phyloP scores from a whole-genome alignment of 2,797 vertebrate genomes.

The Choloepus didactylus region DNA sequence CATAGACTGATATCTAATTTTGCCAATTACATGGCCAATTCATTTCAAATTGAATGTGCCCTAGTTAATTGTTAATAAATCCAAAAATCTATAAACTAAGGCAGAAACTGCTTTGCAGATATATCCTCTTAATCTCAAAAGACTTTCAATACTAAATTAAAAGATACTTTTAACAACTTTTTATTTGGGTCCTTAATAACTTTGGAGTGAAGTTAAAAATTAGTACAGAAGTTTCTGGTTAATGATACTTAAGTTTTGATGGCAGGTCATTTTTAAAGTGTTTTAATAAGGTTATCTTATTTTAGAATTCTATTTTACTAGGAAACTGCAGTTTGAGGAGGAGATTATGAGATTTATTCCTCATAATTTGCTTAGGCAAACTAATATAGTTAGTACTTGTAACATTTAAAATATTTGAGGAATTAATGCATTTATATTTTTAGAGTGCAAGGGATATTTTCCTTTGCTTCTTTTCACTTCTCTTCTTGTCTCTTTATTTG shows the following conservation, averaged over 20 bases:
- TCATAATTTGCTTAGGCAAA: not conserved
- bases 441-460: not conserved
- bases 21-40: conserved; percentile 38
- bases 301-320: not conserved
- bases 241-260: conserved; percentile 14
- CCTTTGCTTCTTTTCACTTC: not conserved
- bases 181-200: conserved; percentile 4
- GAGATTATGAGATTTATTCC: not conserved
- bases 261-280: not conserved
- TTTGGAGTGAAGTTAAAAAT: conserved; percentile 58
- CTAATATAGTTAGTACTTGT: not conserved
- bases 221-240: not conserved
- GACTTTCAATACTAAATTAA: not conserved
- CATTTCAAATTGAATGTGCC: conserved; percentile 4
- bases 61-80: not conserved
- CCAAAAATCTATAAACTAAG: not conserved
- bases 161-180: conserved; percentile 16
- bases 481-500: not conserved
- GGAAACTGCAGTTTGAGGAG: not conserved
- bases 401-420: not conserved
- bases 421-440: not conserved
- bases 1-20: conserved; percentile 28
- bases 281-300: not conserved
- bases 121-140: not conserved
- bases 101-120: not conserved